Evolutionary conservation across 1,140 invertebrate species (phyloP).

Genomic region (Tyrophagus putrescentiae): DNA sequence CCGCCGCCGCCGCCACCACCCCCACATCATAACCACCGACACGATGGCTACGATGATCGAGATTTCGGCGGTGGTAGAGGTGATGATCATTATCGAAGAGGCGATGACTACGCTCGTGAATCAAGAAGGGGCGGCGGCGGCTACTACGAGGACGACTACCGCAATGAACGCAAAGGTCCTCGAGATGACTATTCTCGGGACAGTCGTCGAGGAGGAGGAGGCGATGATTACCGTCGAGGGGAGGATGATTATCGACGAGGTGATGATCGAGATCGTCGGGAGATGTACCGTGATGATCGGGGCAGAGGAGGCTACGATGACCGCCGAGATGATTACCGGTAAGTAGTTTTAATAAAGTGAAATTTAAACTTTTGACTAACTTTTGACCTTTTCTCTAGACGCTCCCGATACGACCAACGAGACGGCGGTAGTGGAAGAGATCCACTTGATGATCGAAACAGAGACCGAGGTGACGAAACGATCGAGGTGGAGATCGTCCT

Average conservation of each 20-base stretch:
- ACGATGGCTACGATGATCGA: neutral
- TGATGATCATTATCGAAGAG: neutral
- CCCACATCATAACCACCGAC: too few relatives aligned
- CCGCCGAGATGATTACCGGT: neutral
- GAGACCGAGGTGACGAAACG: neutral
- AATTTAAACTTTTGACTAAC: slow-evolving; percentile 28
- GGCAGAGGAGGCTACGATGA: neutral
- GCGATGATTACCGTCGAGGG: too few relatives aligned
- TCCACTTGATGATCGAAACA: too few relatives aligned
- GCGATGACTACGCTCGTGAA: too few relatives aligned
- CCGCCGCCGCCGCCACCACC: too few relatives aligned
- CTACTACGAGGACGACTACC: too few relatives aligned
- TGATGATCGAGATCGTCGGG: neutral
- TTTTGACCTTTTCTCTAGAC: slow-evolving; percentile 1
- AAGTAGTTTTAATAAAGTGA: slow-evolving; percentile 25
- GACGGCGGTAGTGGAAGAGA: neutral
- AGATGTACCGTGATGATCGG: neutral
- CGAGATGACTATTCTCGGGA: too few relatives aligned
- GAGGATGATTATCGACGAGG: too few relatives aligned
- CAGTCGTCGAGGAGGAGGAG: too few relatives aligned
- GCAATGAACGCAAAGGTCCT: too few relatives aligned
- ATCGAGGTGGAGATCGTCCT: neutral
- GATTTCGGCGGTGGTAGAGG: neutral
- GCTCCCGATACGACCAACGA: neutral
- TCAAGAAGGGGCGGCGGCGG: too few relatives aligned